These are phyloP conservation scores for Amphiprion percula DNA, from an alignment of 2,113 vertebrate genomes.

Conservation along the genomic window DNA sequence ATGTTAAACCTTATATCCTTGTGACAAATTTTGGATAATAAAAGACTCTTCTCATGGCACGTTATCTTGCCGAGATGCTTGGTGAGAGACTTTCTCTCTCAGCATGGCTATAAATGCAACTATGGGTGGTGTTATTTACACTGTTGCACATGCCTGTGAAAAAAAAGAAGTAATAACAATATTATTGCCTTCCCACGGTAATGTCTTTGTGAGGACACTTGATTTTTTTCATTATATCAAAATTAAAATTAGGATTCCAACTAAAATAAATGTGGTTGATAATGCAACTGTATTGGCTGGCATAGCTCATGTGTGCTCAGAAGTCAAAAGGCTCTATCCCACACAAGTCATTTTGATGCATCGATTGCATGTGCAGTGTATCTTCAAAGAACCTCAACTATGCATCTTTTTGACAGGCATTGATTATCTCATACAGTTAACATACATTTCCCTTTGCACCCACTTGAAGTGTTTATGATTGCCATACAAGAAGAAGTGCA, in stretches of 20 bases:
- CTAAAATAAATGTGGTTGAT: constrained; percentile 41
- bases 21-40: constrained; percentile 7
- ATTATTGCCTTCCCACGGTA: background rate
- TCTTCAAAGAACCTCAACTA: constrained; percentile 60
- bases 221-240: background rate
- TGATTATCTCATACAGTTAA: constrained; percentile 75
- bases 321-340: constrained; percentile 43
- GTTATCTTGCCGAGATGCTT: background rate
- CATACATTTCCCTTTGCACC: constrained; percentile 75
- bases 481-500: constrained; percentile 71
- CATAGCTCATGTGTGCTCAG: constrained; percentile 15
- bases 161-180: background rate
- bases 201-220: background rate
- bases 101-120: constrained; percentile 28
- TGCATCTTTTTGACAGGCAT: constrained; percentile 77
- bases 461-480: constrained; percentile 77
- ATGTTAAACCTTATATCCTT: background rate
- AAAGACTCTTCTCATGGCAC: background rate
- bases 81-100: background rate
- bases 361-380: constrained; percentile 46
- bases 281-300: constrained; percentile 44
- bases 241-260: constrained; percentile 16
- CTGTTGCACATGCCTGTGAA: background rate
- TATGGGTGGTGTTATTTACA: constrained; percentile 7
- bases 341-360: constrained; percentile 66